Percentiles rank a stretch among this genome's conserved stretches.
Evolutionary conservation across 2,888 invertebrate genomes (phyloP).

Genomic region (Pycnomerus fuliginosus): DNA sequence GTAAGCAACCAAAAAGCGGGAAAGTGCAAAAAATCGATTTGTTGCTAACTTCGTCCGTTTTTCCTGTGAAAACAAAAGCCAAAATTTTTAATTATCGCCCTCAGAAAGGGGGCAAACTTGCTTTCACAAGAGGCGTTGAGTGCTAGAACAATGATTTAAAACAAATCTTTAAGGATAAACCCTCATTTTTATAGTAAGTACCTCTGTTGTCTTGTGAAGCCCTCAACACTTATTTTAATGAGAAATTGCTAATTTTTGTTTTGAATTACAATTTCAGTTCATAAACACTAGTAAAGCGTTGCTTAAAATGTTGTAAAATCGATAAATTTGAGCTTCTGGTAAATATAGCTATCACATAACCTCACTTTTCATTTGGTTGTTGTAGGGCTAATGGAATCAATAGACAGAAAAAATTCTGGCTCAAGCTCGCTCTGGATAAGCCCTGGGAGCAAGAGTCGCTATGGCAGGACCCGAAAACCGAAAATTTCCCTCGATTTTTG

Average conservation of each 20-base stretch:
- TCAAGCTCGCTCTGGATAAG: not conserved
- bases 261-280: not conserved
- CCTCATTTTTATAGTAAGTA: too few species aligned
- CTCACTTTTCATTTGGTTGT: slow-evolving; percentile 9
- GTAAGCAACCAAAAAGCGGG: slow-evolving; percentile 11
- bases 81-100: too few species aligned
- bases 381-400: slow-evolving; percentile 1
- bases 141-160: too few species aligned
- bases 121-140: too few species aligned
- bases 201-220: too few species aligned
- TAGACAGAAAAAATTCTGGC: not conserved
- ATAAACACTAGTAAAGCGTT: not conserved
- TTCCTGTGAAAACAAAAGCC: too few species aligned
- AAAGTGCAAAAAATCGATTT: slow-evolving; percentile 14
- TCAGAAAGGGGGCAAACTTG: too few species aligned
- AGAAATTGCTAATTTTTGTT: slow-evolving; percentile 2
- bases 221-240: slow-evolving; percentile 1
- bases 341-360: not conserved
- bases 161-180: too few species aligned
- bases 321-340: not conserved
- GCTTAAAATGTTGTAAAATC: not conserved
- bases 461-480: not conserved
- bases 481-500: not conserved
- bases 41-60: slow-evolving; percentile 10
- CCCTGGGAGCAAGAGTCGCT: not conserved